phyloP scores from a whole-genome alignment of 2,888 invertebrate genomes.

The Melieria picta region DNA sequence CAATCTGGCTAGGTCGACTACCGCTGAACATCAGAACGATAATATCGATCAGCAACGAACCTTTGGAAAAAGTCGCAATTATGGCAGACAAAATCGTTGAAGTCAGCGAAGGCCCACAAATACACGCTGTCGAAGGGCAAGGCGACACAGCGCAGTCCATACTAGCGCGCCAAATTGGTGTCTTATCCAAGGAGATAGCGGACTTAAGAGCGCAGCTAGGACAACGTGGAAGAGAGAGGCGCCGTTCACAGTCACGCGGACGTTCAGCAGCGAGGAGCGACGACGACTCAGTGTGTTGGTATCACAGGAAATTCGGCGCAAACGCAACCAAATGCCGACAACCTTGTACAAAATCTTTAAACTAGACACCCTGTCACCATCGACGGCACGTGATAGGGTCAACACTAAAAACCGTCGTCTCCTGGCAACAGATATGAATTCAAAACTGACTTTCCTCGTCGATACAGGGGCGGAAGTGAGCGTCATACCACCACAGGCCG shows the following conservation, averaged over 20 bases:
- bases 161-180: neutral
- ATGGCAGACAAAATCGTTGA: slow-evolving; percentile 42
- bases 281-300: neutral
- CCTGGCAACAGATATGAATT: neutral
- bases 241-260: neutral
- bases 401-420: neutral
- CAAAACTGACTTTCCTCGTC: neutral
- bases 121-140: neutral
- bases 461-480: slow-evolving; percentile 11
- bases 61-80: slow-evolving; percentile 43
- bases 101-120: slow-evolving; percentile 32
- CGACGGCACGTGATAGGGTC: slow-evolving; percentile 2
- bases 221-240: neutral
- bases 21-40: slow-evolving; percentile 40
- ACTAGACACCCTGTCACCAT: neutral
- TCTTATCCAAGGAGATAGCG: neutral
- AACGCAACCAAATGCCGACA: slow-evolving; percentile 11
- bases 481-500: neutral
- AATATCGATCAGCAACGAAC: slow-evolving; percentile 37
- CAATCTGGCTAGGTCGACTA: slow-evolving; percentile 44
- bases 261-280: neutral
- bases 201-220: neutral
- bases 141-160: neutral
- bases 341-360: slow-evolving; percentile 7
- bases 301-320: slow-evolving; percentile 8